Percentiles rank a stretch among this genome's conserved stretches.
Conservation (phyloP, 2,888 invertebrate genomes). For the Salticus scenicus region DNA sequence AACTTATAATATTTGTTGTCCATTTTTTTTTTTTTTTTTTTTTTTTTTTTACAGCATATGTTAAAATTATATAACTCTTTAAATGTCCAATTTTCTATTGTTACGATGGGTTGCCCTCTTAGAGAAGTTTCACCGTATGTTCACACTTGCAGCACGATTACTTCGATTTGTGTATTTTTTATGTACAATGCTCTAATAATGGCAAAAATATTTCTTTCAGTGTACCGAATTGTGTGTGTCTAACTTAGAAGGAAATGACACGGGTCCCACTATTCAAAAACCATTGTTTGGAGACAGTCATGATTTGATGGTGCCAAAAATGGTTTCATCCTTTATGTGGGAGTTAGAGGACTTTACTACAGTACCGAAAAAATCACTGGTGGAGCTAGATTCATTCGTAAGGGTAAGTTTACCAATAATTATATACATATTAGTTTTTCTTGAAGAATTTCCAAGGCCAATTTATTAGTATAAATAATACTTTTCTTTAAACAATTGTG, state of each 20-base stretch:
- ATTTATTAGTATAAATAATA: too few species aligned
- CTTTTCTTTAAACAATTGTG: too few species aligned
- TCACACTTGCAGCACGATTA: neutral
- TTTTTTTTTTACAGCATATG: too few species aligned
- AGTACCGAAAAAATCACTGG: slow-evolving; percentile 73
- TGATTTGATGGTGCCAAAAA: slow-evolving; percentile 73
- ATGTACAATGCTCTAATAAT: too few species aligned
- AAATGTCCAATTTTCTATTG: too few species aligned
- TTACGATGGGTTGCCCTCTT: too few species aligned
- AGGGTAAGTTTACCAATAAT: slow-evolving; percentile 71
- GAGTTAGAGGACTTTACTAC: slow-evolving; percentile 72
- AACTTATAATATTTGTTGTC: too few species aligned
- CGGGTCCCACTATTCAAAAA: slow-evolving; percentile 51
- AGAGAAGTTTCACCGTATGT: neutral
- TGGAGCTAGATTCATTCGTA: slow-evolving; percentile 74
- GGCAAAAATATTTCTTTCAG: slow-evolving; percentile 30
- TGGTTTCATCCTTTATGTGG: slow-evolving; percentile 74
- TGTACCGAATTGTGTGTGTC: slow-evolving; percentile 32
- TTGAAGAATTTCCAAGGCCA: too few species aligned
- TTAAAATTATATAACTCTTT: too few species aligned
- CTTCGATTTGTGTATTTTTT: too few species aligned
- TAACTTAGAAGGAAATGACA: slow-evolving; percentile 33
- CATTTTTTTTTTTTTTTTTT: too few species aligned
- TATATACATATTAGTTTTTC: too few species aligned
- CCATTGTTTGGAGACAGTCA: slow-evolving; percentile 72